These are phyloP conservation scores for Catostomus latipinnis DNA, from an alignment of 2,797 vertebrate genomes.

Conservation along the genomic window DNA sequence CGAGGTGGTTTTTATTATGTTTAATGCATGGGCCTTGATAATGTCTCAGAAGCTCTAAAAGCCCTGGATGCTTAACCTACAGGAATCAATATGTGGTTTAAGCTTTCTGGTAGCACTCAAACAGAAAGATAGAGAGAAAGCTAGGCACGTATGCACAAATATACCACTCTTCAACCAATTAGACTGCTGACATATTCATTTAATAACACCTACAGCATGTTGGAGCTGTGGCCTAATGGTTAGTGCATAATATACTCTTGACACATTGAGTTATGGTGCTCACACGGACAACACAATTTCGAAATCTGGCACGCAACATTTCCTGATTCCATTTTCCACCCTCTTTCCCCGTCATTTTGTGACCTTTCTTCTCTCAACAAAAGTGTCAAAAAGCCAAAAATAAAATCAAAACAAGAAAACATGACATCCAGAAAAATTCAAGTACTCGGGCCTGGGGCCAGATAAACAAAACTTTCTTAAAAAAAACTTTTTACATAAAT, in stretches of 20 bases:
- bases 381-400: too few relatives aligned
- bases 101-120: conserved; percentile 43
- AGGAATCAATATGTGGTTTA: conserved; percentile 29
- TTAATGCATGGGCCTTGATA: conserved; percentile 14
- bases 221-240: background rate
- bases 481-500: too few relatives aligned
- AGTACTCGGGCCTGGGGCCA: background rate
- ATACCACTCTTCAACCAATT: background rate
- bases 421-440: too few relatives aligned
- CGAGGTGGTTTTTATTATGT: conserved; percentile 35
- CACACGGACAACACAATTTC: background rate
- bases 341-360: too few relatives aligned
- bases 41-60: conserved; percentile 24
- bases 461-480: too few relatives aligned
- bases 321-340: too few relatives aligned
- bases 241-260: background rate
- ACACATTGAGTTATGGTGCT: too few relatives aligned
- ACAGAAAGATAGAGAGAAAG: conserved; percentile 24
- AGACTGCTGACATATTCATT: conserved; percentile 10
- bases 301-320: background rate
- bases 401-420: too few relatives aligned
- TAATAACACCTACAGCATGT: background rate
- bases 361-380: too few relatives aligned
- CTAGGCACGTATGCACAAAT: background rate
- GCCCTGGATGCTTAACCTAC: conserved; percentile 36